These are phyloP conservation scores for Napeogenes sylphis DNA, from an alignment of 2,888 invertebrate species.

Conservation along the genomic window DNA sequence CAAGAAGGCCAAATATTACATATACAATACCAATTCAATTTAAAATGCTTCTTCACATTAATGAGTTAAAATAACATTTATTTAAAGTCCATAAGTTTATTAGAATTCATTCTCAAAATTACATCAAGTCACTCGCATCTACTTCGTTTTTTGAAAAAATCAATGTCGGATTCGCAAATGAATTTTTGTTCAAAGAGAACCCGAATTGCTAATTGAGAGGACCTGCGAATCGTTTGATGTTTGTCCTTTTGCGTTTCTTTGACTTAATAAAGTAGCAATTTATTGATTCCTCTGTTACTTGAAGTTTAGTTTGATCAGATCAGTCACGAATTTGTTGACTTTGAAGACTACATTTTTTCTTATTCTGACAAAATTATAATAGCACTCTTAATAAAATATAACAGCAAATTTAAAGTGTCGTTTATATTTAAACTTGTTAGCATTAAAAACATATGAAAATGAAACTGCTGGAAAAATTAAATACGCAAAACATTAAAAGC, in stretches of 20 bases:
- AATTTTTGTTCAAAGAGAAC: conserved; percentile 9
- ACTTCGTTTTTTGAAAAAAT: background rate
- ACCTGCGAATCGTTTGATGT: conserved; percentile 13
- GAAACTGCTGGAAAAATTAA: background rate
- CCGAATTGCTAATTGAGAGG: conserved; percentile 19
- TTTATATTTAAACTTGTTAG: background rate
- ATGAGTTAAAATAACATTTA: too few relatives aligned
- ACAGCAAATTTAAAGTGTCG: background rate
- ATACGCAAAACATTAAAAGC: conserved; percentile 1
- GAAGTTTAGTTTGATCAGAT: background rate
- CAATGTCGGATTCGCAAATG: conserved; percentile 7
- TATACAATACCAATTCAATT: too few relatives aligned
- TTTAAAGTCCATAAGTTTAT: background rate
- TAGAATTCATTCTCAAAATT: background rate
- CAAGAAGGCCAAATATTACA: too few relatives aligned
- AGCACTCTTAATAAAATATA: background rate
- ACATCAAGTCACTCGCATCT: background rate
- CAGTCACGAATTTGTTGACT: background rate
- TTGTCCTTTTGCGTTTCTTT: conserved; percentile 6
- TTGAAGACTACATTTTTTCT: background rate
- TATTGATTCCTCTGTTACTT: conserved; percentile 2
- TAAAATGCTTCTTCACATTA: too few relatives aligned
- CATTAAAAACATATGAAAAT: background rate
- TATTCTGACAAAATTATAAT: too few relatives aligned
- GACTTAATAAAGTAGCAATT: conserved; percentile 4